These are phyloP conservation scores for Porites divaricata DNA, from an alignment of 92 coral and sea anemone genomes.

Conservation along the genomic window DNA sequence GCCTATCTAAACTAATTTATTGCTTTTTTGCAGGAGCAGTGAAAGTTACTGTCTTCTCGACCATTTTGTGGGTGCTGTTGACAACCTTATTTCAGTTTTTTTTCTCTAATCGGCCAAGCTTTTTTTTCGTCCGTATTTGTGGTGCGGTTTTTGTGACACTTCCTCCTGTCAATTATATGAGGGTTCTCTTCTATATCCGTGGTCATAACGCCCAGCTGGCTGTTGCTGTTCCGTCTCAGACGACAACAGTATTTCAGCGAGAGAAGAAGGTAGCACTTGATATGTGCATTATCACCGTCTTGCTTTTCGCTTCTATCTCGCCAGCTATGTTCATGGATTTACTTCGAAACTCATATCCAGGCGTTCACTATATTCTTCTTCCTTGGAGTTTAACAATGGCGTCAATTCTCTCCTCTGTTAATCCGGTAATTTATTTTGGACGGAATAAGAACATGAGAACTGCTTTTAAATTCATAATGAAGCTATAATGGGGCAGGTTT, in stretches of 20 bases:
- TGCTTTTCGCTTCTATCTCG: neutral
- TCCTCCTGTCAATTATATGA: neutral
- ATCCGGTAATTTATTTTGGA: neutral
- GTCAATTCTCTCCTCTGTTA: neutral
- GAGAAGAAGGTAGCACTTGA: slow-evolving; percentile 13
- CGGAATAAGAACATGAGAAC: neutral
- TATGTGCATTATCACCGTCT: neutral
- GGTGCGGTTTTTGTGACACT: neutral
- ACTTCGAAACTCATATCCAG: neutral
- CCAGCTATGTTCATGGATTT: neutral
- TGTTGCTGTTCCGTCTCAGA: neutral
- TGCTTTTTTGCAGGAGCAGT: neutral
- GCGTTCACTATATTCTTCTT: neutral
- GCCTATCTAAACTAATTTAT: no score
- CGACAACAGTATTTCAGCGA: neutral
- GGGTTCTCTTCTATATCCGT: neutral
- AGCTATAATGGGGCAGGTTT: neutral
- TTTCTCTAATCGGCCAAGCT: no score
- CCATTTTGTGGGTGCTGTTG: neutral
- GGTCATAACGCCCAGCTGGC: neutral
- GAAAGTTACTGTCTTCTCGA: neutral
- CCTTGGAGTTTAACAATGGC: slow-evolving; percentile 2
- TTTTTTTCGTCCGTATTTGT: neutral
- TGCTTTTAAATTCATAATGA: neutral
- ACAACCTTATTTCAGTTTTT: neutral